Evolutionary conservation across 2,888 invertebrate species (phyloP).

Genomic region (Nomada ferruginata): DNA sequence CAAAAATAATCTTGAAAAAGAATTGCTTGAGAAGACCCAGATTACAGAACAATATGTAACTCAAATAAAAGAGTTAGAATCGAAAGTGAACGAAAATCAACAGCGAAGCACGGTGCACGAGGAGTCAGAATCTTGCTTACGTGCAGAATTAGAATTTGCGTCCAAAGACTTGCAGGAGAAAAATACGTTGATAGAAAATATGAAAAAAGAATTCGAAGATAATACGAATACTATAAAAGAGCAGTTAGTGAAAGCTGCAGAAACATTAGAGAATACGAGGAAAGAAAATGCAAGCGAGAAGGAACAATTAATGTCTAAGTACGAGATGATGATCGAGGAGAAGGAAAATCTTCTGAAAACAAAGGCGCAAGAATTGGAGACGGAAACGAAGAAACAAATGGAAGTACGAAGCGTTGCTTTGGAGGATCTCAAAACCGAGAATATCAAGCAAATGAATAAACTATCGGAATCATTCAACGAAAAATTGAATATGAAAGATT

Average conservation of each 20-base stretch:
- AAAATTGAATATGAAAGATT: slow-evolving; percentile 85
- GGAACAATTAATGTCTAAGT: slow-evolving; percentile 85
- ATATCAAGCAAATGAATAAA: slow-evolving; percentile 69
- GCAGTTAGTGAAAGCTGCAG: slow-evolving; percentile 77
- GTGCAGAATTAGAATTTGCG: slow-evolving; percentile 81
- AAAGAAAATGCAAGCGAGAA: slow-evolving; percentile 83
- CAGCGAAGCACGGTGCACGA: slow-evolving; percentile 70
- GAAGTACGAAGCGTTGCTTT: slow-evolving; percentile 68
- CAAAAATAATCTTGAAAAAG: slow-evolving; percentile 79
- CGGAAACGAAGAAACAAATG: slow-evolving; percentile 66
- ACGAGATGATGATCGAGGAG: slow-evolving; percentile 85
- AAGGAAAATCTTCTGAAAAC: slow-evolving; percentile 84
- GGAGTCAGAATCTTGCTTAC: slow-evolving; percentile 74
- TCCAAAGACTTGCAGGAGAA: slow-evolving; percentile 81
- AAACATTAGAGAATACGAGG: slow-evolving; percentile 82
- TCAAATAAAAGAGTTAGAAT: slow-evolving; percentile 76
- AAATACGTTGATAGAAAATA: slow-evolving; percentile 79
- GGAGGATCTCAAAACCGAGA: slow-evolving; percentile 73
- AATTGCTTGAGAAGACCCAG: slow-evolving; percentile 77
- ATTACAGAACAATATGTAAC: slow-evolving; percentile 80
- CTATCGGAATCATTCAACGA: slow-evolving; percentile 81
- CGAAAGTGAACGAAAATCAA: slow-evolving; percentile 74
- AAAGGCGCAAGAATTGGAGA: slow-evolving; percentile 70
- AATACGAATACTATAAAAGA: slow-evolving; percentile 72
- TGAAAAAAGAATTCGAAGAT: slow-evolving; percentile 78